Base-by-base conservation (phyloP, 1,140 invertebrate genomes). In the Neotoxoptera formosana region DNA sequence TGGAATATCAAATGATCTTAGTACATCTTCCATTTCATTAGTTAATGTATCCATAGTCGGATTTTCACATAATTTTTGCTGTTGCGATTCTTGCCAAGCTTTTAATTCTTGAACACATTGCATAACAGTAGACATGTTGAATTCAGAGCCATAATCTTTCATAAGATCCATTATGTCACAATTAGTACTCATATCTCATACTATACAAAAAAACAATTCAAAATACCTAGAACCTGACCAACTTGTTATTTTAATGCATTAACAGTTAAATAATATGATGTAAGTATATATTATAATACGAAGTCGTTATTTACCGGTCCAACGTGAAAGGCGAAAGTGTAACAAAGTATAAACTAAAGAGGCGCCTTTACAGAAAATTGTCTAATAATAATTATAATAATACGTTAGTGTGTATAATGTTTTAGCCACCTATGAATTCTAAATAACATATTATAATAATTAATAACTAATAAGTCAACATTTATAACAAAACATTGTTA, bases 91-190 rank as follows among this genome's bases (percentile, higher is more conserved):
- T 93, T 93, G 91, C 91, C 91, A 93, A 36, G 91, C 81, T 56
- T 93, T 93, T 53, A 93, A 93, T 84, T 93, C 91, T 84, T 93
- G 91, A 36, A 93, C 91, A 93, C 91, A 93, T 48, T 93, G 91
- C 91, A 93, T 93, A 17, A 93, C 91, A 84, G 91, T 93, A 25
- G 91, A 93, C 81, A 93, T 93, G 7, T 53, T 93, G 21, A 84
- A 84, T 30, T 93, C 48, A 2, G 76, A 36, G 0, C 76, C 76
- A 41, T 84, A 53, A 53, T 51, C 47, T 23, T 93, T 93, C 45
- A 93, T 93, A n/a, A 84, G 30, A 7, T 93, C 48, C 91, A 93
- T 86, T 34, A 93, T 48, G 34, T 93, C 91, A 20, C 76, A 84
- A 86, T 47, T 93, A 45, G 81, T 93, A 91, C 89, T 90, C 89